Evolutionary conservation across 2,888 invertebrate genomes (phyloP).

Genomic region (Embidobia sp.): DNA sequence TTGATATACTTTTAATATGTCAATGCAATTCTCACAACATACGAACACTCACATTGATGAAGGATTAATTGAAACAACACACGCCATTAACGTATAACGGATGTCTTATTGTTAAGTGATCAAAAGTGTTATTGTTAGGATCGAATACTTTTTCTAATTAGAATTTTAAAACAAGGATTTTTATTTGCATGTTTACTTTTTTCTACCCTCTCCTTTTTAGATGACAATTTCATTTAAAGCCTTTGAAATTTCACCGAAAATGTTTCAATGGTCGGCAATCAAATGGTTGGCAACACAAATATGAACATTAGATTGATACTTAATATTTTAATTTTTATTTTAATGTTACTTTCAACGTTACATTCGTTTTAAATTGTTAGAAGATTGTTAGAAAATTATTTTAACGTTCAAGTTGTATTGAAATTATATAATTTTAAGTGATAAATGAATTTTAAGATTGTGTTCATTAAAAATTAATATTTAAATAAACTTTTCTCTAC

Average conservation of each 20-base stretch:
- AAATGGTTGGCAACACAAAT: too few species aligned
- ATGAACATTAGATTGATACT: too few species aligned
- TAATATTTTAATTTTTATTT: too few species aligned
- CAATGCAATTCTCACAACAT: conserved; percentile 67
- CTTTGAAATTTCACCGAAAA: conserved; percentile 11
- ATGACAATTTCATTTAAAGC: background rate
- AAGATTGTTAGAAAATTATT: too few species aligned
- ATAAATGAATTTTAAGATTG: too few species aligned
- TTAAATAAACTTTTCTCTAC: too few species aligned
- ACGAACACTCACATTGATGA: conserved; percentile 68
- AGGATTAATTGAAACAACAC: conserved; percentile 66
- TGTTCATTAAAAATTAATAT: too few species aligned
- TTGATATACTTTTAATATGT: conserved; percentile 73
- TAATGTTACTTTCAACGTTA: too few species aligned
- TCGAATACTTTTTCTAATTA: conserved; percentile 70
- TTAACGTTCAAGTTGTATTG: too few species aligned
- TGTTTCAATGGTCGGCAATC: conserved; percentile 17
- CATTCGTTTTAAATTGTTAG: too few species aligned
- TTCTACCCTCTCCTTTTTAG: conserved; percentile 17
- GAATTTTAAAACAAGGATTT: conserved; percentile 57
- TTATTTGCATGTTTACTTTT: conserved; percentile 42
- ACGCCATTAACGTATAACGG: conserved; percentile 70
- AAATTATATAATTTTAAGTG: too few species aligned
- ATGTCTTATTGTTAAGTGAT: conserved; percentile 72
- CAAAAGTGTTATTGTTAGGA: conserved; percentile 78